Evolutionary conservation across 1,140 invertebrate genomes (phyloP).

Genomic region (Probaryconus sp.): DNA sequence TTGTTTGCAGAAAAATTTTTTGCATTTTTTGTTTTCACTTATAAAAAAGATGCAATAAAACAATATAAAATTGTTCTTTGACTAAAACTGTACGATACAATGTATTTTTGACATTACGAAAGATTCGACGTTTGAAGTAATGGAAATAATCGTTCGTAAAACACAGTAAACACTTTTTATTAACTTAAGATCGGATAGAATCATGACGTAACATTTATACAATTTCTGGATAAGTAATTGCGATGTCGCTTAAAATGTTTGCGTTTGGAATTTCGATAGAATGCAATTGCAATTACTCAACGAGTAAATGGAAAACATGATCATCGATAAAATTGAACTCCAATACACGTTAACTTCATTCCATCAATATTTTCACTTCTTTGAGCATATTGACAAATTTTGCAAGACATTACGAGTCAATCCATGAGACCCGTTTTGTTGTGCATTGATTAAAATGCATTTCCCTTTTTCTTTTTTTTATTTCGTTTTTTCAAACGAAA

Average conservation of each 20-base stretch:
- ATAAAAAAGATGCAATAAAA: too few species aligned
- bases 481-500: conserved; percentile 6
- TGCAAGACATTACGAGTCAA: conserved; percentile 30
- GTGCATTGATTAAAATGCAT: not conserved
- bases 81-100: too few species aligned
- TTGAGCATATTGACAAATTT: conserved; percentile 6
- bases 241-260: conserved; percentile 13
- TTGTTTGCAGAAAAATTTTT: too few species aligned
- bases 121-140: too few species aligned
- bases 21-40: too few species aligned
- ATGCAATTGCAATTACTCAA: conserved; percentile 28
- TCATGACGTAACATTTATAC: too few species aligned
- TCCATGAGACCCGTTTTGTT: conserved; percentile 21
- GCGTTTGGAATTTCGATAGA: conserved; percentile 15
- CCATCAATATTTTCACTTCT: not conserved
- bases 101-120: too few species aligned
- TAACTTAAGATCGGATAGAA: too few species aligned
- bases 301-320: conserved; percentile 31
- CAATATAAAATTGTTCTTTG: too few species aligned
- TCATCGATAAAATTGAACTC: conserved; percentile 25
- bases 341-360: conserved; percentile 32
- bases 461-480: too few species aligned
- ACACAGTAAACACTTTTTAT: too few species aligned
- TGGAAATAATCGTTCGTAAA: too few species aligned
- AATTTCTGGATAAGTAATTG: conserved; percentile 27